phyloP scores from a whole-genome alignment of 2,888 invertebrate species.

The Synergus japonicus region DNA sequence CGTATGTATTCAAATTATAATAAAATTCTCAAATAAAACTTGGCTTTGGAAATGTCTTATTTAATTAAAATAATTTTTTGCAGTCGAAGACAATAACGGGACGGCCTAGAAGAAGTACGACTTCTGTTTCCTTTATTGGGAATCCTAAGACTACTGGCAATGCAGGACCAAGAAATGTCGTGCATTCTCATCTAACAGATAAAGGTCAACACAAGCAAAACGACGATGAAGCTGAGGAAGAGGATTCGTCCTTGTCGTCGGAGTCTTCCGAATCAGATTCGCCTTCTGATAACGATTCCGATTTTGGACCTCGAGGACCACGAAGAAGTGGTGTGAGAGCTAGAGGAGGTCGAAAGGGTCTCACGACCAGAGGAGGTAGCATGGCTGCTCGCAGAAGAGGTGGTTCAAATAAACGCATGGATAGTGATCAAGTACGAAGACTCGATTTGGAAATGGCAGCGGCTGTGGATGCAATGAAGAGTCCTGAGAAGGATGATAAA shows the following conservation, averaged over 20 bases:
- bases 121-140: constrained; percentile 41
- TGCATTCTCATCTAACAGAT: not conserved
- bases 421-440: constrained; percentile 72
- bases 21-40: constrained; percentile 16
- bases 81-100: constrained; percentile 37
- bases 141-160: constrained; percentile 55
- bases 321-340: constrained; percentile 69
- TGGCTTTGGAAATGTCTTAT: constrained; percentile 1
- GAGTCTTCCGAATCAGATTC: constrained; percentile 72
- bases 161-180: constrained; percentile 52
- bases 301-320: constrained; percentile 72
- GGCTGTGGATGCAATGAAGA: constrained; percentile 75
- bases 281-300: constrained; percentile 73
- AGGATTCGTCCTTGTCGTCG: constrained; percentile 62
- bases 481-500: constrained; percentile 71
- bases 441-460: constrained; percentile 76
- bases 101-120: constrained; percentile 48
- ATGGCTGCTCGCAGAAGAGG: constrained; percentile 68
- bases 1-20: constrained; percentile 53
- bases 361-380: constrained; percentile 74
- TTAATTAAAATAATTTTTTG: not conserved
- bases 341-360: constrained; percentile 73
- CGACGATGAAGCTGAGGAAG: constrained; percentile 63
- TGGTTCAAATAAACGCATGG: constrained; percentile 72
- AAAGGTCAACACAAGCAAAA: constrained; percentile 44